Conservation (phyloP, 1,140 invertebrate genomes). For the Homalodisca vitripennis region DNA sequence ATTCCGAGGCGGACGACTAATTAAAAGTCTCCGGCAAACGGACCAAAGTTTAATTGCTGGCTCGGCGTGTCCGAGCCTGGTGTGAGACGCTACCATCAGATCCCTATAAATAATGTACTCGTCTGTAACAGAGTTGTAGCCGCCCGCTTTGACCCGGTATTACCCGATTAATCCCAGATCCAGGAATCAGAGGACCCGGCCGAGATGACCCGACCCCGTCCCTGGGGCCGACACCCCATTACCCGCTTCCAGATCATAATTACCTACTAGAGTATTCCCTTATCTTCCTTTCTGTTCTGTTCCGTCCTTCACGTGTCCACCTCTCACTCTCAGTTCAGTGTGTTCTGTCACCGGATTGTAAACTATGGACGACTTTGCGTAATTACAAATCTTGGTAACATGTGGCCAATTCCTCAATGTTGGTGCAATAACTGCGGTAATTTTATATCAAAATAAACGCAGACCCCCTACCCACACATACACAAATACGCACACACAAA, state of each 20-base stretch:
- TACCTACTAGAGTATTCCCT: slow-evolving; percentile 9
- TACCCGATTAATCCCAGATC: slow-evolving; percentile 8
- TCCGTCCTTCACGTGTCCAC: too few relatives aligned
- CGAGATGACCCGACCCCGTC: too few relatives aligned
- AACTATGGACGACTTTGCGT: too few relatives aligned
- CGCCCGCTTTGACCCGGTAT: slow-evolving; percentile 4
- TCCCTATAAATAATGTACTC: slow-evolving; percentile 13
- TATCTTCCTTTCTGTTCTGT: neutral
- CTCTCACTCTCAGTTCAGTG: too few relatives aligned
- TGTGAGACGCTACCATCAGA: too few relatives aligned
- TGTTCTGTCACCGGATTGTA: too few relatives aligned
- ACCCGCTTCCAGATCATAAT: neutral
- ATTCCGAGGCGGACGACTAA: neutral
- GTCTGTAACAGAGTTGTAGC: neutral
- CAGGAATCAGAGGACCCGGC: slow-evolving; percentile 13
- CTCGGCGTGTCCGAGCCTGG: neutral
- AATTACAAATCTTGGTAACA: too few relatives aligned
- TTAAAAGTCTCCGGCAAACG: neutral
- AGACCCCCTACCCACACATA: too few relatives aligned
- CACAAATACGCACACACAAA: too few relatives aligned
- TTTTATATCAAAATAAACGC: too few relatives aligned
- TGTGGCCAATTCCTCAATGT: too few relatives aligned
- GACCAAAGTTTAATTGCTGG: neutral
- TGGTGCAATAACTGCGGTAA: too few relatives aligned
- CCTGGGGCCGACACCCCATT: neutral